Evolutionary conservation across 2,113 vertebrate species (phyloP), one percentile per base, ranked within the genome.

Genomic region (Silurus meridionalis): DNA sequence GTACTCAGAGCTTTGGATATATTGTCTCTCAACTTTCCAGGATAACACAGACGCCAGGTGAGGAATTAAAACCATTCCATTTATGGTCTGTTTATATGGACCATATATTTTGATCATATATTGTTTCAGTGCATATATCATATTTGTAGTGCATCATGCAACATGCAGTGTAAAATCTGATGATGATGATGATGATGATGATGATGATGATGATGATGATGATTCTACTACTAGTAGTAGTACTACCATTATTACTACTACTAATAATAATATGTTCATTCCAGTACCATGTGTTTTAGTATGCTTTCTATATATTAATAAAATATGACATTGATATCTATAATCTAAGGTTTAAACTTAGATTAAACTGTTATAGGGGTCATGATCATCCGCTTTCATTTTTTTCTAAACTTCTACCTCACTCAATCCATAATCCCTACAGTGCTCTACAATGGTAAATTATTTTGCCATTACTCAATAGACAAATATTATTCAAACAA

Each of bases 391-490:
- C n/a, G 28, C 21, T 74, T 80, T 83, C 83, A 71, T 61, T 83
- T 64, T 75, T 61, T 25, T 53, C 4, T 78, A 14, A 69, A 80
- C 25, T 2, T 52, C 64, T 50, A 53, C 60, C 67, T 84, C 77
- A 85, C 53, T 63, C 84, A 84, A 46, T 14, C 80, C 80, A 87
- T 60, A 82, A 87, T 77, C 85, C 19, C 58, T 83, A 63, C 66
- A 55, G 46, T 6, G 14, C 50, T 82, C 58, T 50, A 61, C 81
- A 80, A 50, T 80, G 66, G 15, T 67, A 53, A 84, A 75, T 67
- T 71, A 25, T 50, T 77, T 58, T 63, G 52, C 10, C 69, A 14
- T 69, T 67, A 53, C 19, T 74, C 37, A 37, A 19, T 50, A 63
- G 71, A 86, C 75, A 86, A 67, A 60, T 85, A 63, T 53, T 48